These are phyloP conservation scores for Lontra canadensis DNA, from an alignment of 2,113 vertebrate species.

Conservation along the genomic window DNA sequence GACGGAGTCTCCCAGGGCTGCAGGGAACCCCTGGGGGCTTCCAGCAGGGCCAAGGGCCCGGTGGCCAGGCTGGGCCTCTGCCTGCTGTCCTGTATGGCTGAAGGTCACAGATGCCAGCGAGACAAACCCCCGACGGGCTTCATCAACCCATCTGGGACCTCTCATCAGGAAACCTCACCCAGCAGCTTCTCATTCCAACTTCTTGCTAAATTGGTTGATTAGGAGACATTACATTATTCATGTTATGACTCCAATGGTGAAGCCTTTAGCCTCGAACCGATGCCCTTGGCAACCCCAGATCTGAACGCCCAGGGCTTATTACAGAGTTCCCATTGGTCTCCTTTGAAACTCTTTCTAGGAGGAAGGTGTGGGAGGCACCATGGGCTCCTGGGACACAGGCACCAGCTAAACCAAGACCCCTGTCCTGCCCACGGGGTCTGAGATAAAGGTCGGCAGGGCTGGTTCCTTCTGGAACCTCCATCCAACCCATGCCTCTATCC, in stretches of 20 bases:
- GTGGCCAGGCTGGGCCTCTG: not conserved
- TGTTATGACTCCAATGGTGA: not conserved
- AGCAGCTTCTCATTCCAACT: not conserved
- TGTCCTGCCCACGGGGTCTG: not conserved
- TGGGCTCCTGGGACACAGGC: not conserved
- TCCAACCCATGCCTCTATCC: not conserved
- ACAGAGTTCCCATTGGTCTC: not conserved
- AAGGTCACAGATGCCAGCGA: rapidly evolving
- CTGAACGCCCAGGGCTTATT: not conserved
- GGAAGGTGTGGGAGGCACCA: not conserved
- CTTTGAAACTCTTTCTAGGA: not conserved
- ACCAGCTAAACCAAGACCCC: not conserved
- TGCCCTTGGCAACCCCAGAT: not conserved
- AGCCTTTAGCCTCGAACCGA: not conserved
- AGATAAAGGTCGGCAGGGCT: not conserved
- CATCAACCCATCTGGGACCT: not conserved
- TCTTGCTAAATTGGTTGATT: not conserved
- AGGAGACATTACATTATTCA: not conserved
- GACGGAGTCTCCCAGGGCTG: rapidly evolving
- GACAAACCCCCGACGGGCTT: too few relatives aligned
- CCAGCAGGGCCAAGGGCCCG: too few relatives aligned
- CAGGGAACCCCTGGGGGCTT: not conserved
- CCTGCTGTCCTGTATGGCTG: not conserved
- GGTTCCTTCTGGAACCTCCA: not conserved
- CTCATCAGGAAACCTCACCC: not conserved